phyloP scores from a whole-genome alignment of 2,113 vertebrate genomes.

The Phalacrocorax pelagicus region DNA sequence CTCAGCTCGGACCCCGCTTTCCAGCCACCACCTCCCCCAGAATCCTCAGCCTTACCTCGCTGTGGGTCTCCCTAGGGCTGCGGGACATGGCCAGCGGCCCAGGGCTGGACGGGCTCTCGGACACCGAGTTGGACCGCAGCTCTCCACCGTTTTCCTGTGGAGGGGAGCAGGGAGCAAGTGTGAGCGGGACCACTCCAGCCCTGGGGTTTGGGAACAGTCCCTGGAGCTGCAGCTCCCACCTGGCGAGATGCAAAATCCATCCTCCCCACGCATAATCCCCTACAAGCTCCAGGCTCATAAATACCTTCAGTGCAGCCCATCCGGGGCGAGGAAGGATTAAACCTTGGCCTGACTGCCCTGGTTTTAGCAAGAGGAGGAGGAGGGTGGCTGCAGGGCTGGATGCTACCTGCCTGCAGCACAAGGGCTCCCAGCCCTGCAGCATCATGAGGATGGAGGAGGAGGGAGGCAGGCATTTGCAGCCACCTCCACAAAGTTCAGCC shows the following conservation, averaged over 20 bases:
- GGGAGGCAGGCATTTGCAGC: not conserved
- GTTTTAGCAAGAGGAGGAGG: not conserved
- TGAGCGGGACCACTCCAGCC: not conserved
- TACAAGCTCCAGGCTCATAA: constrained; percentile 10
- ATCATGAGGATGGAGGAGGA: not conserved
- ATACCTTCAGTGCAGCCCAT: not conserved
- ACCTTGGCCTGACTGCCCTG: not conserved
- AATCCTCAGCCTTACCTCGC: constrained; percentile 64
- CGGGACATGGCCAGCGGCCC: not conserved
- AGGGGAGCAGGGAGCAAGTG: not conserved
- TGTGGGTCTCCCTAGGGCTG: not conserved
- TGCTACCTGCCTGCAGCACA: not conserved
- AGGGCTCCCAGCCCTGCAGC: not conserved
- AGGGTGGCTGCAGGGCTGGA: not conserved
- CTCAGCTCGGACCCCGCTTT: not conserved
- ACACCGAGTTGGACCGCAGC: not conserved
- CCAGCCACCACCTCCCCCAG: accelerated
- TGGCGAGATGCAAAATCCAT: not conserved
- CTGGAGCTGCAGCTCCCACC: not conserved
- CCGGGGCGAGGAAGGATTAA: constrained; percentile 24
- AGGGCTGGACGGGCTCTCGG: constrained; percentile 35
- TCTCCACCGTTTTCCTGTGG: constrained; percentile 54
- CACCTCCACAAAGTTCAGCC: not conserved
- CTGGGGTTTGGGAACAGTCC: not conserved
- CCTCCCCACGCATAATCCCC: not conserved